These are phyloP conservation scores for Lepidochitona cinerea DNA, from an alignment of 2,888 invertebrate species.

Conservation along the genomic window DNA sequence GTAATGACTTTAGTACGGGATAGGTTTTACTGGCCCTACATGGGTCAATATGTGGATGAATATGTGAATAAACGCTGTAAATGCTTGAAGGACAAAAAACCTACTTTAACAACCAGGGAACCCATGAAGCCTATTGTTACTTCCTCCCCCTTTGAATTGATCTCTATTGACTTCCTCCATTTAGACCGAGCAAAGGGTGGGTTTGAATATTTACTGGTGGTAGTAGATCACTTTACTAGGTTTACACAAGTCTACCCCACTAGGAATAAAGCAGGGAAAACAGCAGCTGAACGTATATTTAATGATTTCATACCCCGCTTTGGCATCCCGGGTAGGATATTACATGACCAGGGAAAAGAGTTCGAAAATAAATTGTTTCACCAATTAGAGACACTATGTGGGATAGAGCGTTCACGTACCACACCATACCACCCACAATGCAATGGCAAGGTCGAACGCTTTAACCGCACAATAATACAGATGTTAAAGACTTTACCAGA, in stretches of 20 bases:
- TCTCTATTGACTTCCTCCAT: not conserved
- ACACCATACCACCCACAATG: no score
- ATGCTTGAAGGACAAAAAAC: constrained; percentile 9
- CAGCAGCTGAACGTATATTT: constrained; percentile 14
- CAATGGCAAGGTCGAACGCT: no score
- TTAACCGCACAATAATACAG: no score
- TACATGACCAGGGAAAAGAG: constrained; percentile 11
- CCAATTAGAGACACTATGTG: not conserved
- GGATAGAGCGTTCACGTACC: constrained; percentile 5
- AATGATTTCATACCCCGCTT: constrained; percentile 14
- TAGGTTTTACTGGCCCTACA: not conserved
- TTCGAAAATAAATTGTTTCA: constrained; percentile 13
- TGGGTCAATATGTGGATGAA: constrained; percentile 10
- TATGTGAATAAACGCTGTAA: constrained; percentile 13
- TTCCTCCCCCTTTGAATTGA: not conserved
- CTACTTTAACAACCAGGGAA: not conserved
- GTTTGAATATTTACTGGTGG: constrained; percentile 12
- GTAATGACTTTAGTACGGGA: constrained; percentile 8
- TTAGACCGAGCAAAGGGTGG: not conserved
- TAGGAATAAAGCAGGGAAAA: constrained; percentile 14
- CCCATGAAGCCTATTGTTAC: not conserved
- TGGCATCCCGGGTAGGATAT: constrained; percentile 7
- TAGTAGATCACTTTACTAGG: no score
- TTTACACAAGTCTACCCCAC: constrained; percentile 19
- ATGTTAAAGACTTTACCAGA: constrained; percentile 7